A percentile compares a stretch with the other conserved stretches of the same genome.
These are phyloP conservation scores for Pseudorhiza aurosa DNA, from an alignment of 30 jellyfish, hydroid and myxozoan species.

Conservation along the genomic window DNA sequence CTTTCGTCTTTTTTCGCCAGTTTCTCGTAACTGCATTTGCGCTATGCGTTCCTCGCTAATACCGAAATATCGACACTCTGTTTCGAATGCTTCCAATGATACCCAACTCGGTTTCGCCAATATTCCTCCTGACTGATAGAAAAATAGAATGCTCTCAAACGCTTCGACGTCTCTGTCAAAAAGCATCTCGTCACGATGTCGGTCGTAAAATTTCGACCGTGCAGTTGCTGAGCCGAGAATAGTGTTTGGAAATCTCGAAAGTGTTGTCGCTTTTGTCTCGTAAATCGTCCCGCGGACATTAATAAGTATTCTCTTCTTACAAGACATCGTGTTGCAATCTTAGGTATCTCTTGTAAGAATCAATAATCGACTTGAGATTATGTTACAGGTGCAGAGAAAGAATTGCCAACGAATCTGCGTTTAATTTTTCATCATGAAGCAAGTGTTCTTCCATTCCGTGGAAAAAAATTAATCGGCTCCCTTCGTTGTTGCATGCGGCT, in stretches of 20 bases:
- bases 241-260: slow-evolving; percentile 69
- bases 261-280: slow-evolving; percentile 65
- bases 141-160: slow-evolving; percentile 53
- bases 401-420: too few species aligned
- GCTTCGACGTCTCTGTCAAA: slow-evolving; percentile 58
- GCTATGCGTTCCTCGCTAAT: slow-evolving; percentile 41
- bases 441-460: too few species aligned
- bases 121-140: slow-evolving; percentile 77
- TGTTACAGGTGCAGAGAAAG: too few species aligned
- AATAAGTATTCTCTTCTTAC: not conserved
- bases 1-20: not conserved
- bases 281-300: slow-evolving; percentile 69
- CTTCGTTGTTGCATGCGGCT: too few species aligned
- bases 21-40: slow-evolving; percentile 29
- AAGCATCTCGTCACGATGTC: slow-evolving; percentile 5
- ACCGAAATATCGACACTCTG: slow-evolving; percentile 70
- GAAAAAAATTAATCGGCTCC: too few species aligned
- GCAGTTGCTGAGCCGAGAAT: slow-evolving; percentile 47
- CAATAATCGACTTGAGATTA: too few species aligned
- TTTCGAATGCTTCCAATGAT: slow-evolving; percentile 48
- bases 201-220: slow-evolving; percentile 23
- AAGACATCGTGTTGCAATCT: too few species aligned
- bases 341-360: too few species aligned
- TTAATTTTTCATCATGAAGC: too few species aligned
- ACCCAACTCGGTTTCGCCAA: slow-evolving; percentile 53